A percentile compares a stretch with the other conserved stretches of the same genome.
Evolutionary conservation across 2,888 invertebrate species (phyloP).

Genomic region (Steinernema hermaphroditum): DNA sequence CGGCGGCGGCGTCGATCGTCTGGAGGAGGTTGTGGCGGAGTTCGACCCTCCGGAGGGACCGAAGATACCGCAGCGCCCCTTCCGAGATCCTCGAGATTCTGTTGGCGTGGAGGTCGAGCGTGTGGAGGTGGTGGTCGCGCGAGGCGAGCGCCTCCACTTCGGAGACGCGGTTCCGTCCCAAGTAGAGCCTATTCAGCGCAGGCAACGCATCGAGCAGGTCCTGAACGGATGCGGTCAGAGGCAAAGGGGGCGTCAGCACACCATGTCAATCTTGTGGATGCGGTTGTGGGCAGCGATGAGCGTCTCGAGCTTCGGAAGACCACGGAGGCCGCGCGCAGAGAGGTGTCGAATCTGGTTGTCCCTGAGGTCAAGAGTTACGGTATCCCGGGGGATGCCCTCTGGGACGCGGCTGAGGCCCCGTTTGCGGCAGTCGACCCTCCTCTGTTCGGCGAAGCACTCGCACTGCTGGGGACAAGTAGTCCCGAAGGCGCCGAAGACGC

Average conservation of each 20-base stretch:
- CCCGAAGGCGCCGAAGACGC: background rate
- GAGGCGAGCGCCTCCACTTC: constrained; percentile 42
- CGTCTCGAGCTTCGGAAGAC: constrained; percentile 40
- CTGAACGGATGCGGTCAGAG: too few species aligned
- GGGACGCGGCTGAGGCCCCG: constrained; percentile 18
- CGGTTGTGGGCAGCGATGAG: constrained; percentile 39
- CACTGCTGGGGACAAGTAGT: constrained; percentile 33
- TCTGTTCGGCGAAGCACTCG: constrained; percentile 26
- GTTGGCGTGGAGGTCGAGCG: constrained; percentile 43
- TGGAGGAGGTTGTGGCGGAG: constrained; percentile 53
- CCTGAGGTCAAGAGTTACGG: constrained; percentile 35
- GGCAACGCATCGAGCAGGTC: constrained; percentile 57
- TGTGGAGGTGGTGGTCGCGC: constrained; percentile 34
- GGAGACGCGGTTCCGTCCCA: constrained; percentile 57
- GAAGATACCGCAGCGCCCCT: constrained; percentile 16
- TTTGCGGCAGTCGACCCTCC: constrained; percentile 25
- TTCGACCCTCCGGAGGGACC: constrained; percentile 37
- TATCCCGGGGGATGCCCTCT: constrained; percentile 6
- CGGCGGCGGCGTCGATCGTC: constrained; percentile 38
- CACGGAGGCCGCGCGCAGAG: constrained; percentile 11
- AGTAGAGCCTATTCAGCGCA: constrained; percentile 49
- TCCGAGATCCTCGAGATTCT: constrained; percentile 39
- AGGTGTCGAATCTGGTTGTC: constrained; percentile 35
- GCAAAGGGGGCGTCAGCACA: too few species aligned
- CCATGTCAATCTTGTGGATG: constrained; percentile 44